These are phyloP conservation scores for Brenthis hecate DNA, from an alignment of 2,888 invertebrate species.

Conservation along the genomic window DNA sequence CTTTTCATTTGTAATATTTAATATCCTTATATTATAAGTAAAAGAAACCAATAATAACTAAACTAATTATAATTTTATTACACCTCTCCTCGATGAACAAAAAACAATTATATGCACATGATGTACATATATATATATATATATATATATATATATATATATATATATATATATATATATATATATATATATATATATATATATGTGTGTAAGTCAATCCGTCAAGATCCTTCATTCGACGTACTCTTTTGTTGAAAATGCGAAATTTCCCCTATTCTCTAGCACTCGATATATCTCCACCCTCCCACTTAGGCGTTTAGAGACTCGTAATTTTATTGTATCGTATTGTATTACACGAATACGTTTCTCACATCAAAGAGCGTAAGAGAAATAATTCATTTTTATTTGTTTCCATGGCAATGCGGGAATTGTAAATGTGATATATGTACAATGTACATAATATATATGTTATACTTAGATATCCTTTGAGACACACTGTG, in stretches of 20 bases:
- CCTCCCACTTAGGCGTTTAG: constrained; percentile 40
- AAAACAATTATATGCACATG: no score
- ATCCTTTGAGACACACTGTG: no score
- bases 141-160: background rate
- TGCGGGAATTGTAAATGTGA: constrained; percentile 33
- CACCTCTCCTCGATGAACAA: no score
- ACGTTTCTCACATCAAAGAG: constrained; percentile 59
- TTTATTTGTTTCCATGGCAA: constrained; percentile 35
- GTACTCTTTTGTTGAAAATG: constrained; percentile 20
- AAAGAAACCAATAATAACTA: no score
- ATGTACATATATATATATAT: no score
- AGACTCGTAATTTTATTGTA: constrained; percentile 53
- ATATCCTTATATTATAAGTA: no score
- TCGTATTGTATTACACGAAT: constrained; percentile 51
- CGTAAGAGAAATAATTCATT: constrained; percentile 54
- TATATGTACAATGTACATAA: no score
- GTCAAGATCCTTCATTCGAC: constrained; percentile 15
- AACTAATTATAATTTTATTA: no score
- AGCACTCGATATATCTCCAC: constrained; percentile 21
- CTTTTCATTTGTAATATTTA: no score
- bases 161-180: no score
- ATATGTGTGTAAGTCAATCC: background rate
- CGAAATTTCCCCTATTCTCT: constrained; percentile 22
- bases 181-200: no score
- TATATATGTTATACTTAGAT: no score